phyloP scores from a whole-genome alignment of 2,797 vertebrate species.

The Xiphophorus birchmanni region DNA sequence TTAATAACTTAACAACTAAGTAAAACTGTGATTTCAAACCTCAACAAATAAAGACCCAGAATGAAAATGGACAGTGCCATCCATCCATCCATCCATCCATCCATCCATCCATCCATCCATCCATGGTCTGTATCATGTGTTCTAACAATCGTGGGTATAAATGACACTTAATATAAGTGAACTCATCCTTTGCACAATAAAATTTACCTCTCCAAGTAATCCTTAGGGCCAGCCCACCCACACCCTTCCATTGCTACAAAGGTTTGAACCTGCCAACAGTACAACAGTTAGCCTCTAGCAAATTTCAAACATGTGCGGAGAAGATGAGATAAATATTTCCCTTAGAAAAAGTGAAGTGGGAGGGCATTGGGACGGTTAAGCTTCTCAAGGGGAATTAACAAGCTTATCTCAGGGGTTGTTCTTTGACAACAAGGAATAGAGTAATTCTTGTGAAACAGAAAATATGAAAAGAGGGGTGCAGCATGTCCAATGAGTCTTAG shows the following conservation, averaged over 20 bases:
- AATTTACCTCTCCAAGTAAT: conserved; percentile 6
- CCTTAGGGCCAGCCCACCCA: conserved; percentile 4
- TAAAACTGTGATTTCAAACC: background rate
- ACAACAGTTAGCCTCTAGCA: conserved; percentile 42
- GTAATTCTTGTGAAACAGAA: conserved; percentile 52
- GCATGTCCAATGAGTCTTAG: conserved; percentile 62
- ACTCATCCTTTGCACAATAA: background rate
- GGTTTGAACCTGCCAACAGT: conserved; percentile 45
- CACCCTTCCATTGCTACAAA: conserved; percentile 8
- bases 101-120: background rate
- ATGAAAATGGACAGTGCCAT: background rate
- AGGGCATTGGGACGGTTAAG: conserved; percentile 50
- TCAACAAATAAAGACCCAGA: background rate
- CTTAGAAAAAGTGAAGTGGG: conserved; percentile 38
- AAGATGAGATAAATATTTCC: conserved; percentile 47
- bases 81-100: background rate
- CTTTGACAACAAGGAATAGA: conserved; percentile 67
- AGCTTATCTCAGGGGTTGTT: conserved; percentile 60
- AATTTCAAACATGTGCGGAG: conserved; percentile 46
- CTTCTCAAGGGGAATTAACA: conserved; percentile 64
- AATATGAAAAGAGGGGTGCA: conserved; percentile 46
- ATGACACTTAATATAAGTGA: background rate
- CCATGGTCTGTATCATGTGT: background rate
- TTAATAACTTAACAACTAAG: background rate
- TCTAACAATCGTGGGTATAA: background rate